Evolutionary conservation across 2,113 vertebrate genomes (phyloP).

Genomic region (Perognathus longimembris): DNA sequence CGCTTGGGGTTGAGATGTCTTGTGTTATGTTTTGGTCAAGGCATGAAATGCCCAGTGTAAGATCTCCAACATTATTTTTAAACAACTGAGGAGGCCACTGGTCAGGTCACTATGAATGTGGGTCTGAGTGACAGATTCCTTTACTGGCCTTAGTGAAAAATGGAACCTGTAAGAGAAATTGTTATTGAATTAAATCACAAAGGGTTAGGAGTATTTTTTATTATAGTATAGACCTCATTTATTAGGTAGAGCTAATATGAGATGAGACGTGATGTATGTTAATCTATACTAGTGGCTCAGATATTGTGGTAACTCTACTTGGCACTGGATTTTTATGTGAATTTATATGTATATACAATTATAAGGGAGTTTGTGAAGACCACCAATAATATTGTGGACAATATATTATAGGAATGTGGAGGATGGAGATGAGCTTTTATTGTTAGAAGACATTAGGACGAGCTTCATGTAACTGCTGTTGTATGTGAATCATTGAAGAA

Average conservation of each 20-base stretch:
- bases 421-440: background rate
- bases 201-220: background rate
- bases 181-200: background rate
- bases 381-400: background rate
- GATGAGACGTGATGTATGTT: background rate
- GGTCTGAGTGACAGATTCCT: background rate
- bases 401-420: background rate
- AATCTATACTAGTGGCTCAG: background rate
- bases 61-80: background rate
- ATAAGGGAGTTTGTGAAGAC: background rate
- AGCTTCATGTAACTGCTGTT: background rate
- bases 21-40: background rate
- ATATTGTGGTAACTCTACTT: background rate
- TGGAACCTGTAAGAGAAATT: background rate
- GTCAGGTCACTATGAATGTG: background rate
- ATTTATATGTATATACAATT: background rate
- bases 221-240: background rate
- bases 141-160: background rate
- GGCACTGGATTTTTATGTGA: too few relatives aligned
- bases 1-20: background rate
- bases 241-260: background rate
- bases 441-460: background rate
- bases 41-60: background rate
- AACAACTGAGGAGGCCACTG: background rate
- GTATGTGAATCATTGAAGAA: background rate